Percentiles rank a stretch among this genome's conserved stretches.
Evolutionary conservation across 2,113 vertebrate species (phyloP).

Genomic region (Zosterops borbonicus): DNA sequence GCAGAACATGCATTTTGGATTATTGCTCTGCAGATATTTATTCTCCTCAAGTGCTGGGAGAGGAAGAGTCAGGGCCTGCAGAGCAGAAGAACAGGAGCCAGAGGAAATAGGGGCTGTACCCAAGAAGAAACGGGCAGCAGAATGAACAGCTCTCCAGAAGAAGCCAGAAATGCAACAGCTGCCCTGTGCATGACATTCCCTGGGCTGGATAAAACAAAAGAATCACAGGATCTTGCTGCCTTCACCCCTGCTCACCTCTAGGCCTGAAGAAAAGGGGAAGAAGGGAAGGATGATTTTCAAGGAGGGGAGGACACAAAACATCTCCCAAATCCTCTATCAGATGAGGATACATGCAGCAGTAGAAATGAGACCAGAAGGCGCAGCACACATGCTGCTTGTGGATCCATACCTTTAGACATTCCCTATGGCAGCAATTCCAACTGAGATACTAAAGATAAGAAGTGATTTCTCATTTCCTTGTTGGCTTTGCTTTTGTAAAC

Average conservation of each 20-base stretch:
- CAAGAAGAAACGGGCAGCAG: neutral
- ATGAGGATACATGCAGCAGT: neutral
- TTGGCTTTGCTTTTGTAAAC: neutral
- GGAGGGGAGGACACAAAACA: fast-evolving
- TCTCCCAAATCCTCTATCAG: neutral
- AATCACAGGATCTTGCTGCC: neutral
- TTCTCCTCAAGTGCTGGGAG: neutral
- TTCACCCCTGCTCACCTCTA: neutral
- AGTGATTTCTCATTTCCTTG: neutral
- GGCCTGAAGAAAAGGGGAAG: neutral
- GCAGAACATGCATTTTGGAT: neutral
- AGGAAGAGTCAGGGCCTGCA: neutral
- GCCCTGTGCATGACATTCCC: neutral
- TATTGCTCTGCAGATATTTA: neutral
- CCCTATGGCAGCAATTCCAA: neutral
- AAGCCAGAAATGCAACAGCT: neutral
- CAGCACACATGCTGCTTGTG: neutral
- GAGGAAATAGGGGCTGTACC: neutral
- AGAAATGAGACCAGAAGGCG: neutral
- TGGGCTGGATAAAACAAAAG: neutral
- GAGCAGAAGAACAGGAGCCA: neutral
- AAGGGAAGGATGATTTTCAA: neutral
- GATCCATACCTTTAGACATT: neutral
- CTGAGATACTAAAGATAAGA: neutral
- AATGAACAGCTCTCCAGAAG: neutral